Evolutionary conservation across 2,888 invertebrate species (phyloP).

Genomic region (Omphaloscelis lunosa): DNA sequence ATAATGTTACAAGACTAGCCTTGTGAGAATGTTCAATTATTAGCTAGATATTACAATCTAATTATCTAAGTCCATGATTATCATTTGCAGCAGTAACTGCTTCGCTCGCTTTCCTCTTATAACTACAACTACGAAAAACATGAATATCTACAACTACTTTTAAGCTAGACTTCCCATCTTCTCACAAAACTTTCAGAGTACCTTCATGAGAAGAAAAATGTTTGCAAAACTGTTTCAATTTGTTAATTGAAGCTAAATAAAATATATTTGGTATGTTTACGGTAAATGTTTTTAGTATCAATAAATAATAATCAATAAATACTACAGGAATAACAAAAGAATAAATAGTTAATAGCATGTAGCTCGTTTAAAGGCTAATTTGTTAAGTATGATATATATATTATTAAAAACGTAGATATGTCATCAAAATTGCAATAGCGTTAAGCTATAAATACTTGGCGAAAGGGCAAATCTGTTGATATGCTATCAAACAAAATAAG

Average conservation of each 20-base stretch:
- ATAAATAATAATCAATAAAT: too few relatives aligned
- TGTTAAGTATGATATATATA: conserved; percentile 42
- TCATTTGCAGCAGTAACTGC: conserved; percentile 78
- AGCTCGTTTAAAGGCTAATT: conserved; percentile 78
- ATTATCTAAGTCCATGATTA: conserved; percentile 77
- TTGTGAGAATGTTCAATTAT: conserved; percentile 73
- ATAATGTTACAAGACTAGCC: conserved; percentile 81
- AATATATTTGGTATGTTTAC: conserved; percentile 76
- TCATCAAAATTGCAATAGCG: conserved; percentile 74
- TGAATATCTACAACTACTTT: conserved; percentile 86
- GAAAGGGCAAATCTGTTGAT: conserved; percentile 80
- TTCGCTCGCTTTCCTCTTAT: conserved; percentile 82
- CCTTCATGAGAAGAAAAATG: conserved; percentile 90
- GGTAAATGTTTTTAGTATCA: conserved; percentile 75
- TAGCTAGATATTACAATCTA: conserved; percentile 80
- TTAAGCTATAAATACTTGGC: conserved; percentile 76
- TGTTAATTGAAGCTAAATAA: conserved; percentile 83
- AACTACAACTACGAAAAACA: conserved; percentile 86
- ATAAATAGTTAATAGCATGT: conserved; percentile 77
- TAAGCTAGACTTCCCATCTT: conserved; percentile 88
- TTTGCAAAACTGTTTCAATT: conserved; percentile 89
- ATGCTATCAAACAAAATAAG: conserved; percentile 55
- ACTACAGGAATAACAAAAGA: conserved; percentile 84
- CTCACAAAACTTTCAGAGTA: conserved; percentile 89
- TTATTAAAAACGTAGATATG: conserved; percentile 57